Evolutionary conservation across 1,140 invertebrate species (phyloP), one percentile per base, ranked within the genome.

Genomic region (Papilio xuthus): DNA sequence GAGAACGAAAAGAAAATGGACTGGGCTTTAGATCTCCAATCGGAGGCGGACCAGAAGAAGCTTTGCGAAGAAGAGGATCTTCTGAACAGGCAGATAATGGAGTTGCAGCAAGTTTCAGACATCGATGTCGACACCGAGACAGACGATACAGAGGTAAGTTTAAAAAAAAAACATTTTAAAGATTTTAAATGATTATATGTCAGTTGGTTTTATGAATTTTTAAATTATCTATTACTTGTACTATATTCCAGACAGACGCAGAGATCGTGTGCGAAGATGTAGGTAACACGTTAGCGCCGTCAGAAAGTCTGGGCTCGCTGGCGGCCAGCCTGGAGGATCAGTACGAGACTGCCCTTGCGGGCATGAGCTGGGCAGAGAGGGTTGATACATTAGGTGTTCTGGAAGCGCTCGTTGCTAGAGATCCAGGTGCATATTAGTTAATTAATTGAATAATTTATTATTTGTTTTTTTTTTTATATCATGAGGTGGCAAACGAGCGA

Each of bases 91-190:
- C 97, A 98, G 90, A 97, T 97, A 80, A 94, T 96, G 73, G 97
- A 98, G 88, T 94, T 96, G 70, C 94, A 96, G 75, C 96, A 98
- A 89, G 97, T 96, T 32, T 96, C 97, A 0, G 97, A 98, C 87
- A 97, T 97, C 78, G 97, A 97, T 92, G 94, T 97, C 32, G 97
- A 97, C 83, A 97, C 97, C 0, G 97, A 97, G 92, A 97, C 96
- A 0, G 97, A 97, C 89, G 97, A 97, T 81, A 96, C 96, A 9
- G 96, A 96, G 88, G 94, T 94, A 80, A 87, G 69, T 78, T 70
- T 70, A 6, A 37, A 37, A 37, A 37, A 37, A n/a, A n/a, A n/a
- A n/a, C n/a, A n/a, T n/a, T n/a, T n/a, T n/a, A n/a, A n/a, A n/a
- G n/a, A n/a, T n/a, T n/a, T n/a, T n/a, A n/a, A n/a, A n/a, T n/a